Evolutionary conservation across 2,797 vertebrate genomes (phyloP).

Genomic region (Hapalemur alaotrensis): DNA sequence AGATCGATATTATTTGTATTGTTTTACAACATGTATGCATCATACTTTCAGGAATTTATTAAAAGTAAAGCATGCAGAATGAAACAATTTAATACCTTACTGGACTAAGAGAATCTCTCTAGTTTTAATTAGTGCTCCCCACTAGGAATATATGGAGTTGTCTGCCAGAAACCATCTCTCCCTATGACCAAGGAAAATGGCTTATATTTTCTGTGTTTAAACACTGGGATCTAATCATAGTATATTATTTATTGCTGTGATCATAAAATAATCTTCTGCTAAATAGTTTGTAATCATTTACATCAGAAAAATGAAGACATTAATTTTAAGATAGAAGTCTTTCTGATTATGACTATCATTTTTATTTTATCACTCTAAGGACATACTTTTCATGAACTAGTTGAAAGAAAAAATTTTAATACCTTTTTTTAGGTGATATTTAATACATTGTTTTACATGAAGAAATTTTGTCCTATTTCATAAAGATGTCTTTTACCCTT

Average conservation of each 20-base stretch:
- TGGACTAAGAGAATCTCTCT: not conserved
- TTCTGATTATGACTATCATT: not conserved
- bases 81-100: not conserved
- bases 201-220: not conserved
- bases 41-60: not conserved
- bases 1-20: not conserved
- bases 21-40: not conserved
- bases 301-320: not conserved
- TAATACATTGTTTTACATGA: slow-evolving; percentile 14
- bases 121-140: not conserved
- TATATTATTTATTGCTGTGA: not conserved
- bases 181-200: not conserved
- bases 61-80: not conserved
- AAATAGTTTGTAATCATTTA: not conserved
- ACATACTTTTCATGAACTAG: not conserved
- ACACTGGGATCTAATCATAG: not conserved
- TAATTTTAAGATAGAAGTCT: not conserved
- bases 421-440: not conserved
- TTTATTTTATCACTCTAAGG: not conserved
- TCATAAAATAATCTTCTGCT: not conserved
- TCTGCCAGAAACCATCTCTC: not conserved
- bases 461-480: slow-evolving; percentile 21
- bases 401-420: not conserved
- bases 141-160: not conserved
- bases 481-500: slow-evolving; percentile 53